Evolutionary conservation across 2,797 vertebrate genomes (phyloP).

Genomic region (Huso huso): DNA sequence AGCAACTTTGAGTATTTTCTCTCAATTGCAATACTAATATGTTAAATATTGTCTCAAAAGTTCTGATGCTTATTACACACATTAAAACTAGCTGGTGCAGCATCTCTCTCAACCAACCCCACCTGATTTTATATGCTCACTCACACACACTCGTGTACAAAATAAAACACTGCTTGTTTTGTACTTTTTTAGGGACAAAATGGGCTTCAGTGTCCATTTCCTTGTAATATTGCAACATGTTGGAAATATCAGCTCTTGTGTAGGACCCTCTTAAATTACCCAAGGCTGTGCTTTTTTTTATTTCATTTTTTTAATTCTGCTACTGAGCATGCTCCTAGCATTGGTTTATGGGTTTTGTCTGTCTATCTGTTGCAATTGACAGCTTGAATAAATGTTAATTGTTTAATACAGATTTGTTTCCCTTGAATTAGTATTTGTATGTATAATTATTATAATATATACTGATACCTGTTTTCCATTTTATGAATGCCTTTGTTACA

Average conservation of each 20-base stretch:
- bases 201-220: too few species aligned
- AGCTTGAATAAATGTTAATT: slow-evolving; percentile 2
- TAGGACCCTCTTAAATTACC: background rate
- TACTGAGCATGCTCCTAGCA: background rate
- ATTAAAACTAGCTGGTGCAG: background rate
- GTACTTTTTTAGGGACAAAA: too few species aligned
- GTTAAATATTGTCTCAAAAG: slow-evolving; percentile 29
- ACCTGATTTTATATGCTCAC: background rate
- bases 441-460: too few species aligned
- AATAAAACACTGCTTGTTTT: background rate
- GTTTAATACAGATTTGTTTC: slow-evolving; percentile 1
- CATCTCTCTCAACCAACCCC: background rate
- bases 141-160: background rate
- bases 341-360: background rate
- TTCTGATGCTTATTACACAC: background rate
- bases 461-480: background rate
- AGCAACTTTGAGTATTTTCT: slow-evolving; percentile 57
- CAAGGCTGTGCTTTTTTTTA: background rate
- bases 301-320: background rate
- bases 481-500: background rate
- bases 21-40: slow-evolving; percentile 56
- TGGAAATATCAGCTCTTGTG: background rate
- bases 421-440: background rate
- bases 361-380: background rate
- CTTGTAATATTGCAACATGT: background rate